Base-by-base conservation (phyloP, 2,888 invertebrate genomes). In the Lymantria dispar region DNA sequence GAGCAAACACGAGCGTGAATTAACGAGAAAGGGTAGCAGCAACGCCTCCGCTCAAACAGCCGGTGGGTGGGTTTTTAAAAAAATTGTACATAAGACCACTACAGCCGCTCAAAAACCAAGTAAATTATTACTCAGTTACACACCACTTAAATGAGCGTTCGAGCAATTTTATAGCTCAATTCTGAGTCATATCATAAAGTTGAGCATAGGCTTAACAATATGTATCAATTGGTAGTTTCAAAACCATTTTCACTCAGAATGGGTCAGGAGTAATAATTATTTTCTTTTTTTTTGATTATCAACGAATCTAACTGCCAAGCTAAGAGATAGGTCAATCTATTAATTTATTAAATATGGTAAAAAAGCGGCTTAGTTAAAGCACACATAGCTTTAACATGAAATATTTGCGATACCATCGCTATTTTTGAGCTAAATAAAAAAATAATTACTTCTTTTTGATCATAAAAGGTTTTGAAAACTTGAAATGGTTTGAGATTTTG, bases 1-100 rank as follows among this genome's bases (percentile, higher is more conserved):
- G 58, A 60, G 62, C 54, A 47, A 43, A 47, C 58, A 58, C 65
- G 60, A 58, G 58, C 66, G 54, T 47, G 13, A 49, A 47, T 64
- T 68, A 64, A 49, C 56, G 64, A 54, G 55, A 58, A 54, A 53
- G 44, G 14, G 47, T 59, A 63, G 66, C 64, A 60, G 68, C 60
- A n/a, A 54, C 60, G 38, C 48, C 43, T 40, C 22, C 39, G 50
- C 47, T 50, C 46, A 37, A 43, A 54, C 56, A 56, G 56, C 61
- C 64, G 64, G 64, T 58, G 60, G 65, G 55, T 63, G 47, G 52
- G 55, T 49, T 51, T 49, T 43, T 31, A 30, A 47, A 30, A 7
- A 48, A 53, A 57, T 56, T 63, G 64, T 65, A 65, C 65, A 55
- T 45, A 54, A 11, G 30, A 48, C 45, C 47, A 40, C 13, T 22